A percentile compares a stretch with the other conserved stretches of the same genome.
These are phyloP conservation scores for Marmota flaviventris DNA, from an alignment of 2,113 vertebrate genomes.

Conservation along the genomic window DNA sequence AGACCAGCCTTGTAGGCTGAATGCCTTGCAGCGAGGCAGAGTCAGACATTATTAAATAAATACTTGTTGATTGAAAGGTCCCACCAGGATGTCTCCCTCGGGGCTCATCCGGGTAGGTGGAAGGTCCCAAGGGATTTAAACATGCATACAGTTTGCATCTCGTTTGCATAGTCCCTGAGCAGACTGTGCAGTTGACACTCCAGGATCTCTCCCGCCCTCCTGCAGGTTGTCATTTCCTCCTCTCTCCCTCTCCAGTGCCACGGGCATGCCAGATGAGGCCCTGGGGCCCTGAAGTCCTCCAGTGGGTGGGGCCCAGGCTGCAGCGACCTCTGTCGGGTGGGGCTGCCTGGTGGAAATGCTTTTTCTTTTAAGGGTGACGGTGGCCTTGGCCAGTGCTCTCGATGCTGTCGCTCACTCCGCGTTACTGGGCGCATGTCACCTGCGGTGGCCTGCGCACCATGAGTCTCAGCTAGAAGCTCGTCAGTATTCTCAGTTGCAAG, in stretches of 20 bases:
- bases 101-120: conserved; percentile 49
- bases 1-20: conserved; percentile 16
- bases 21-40: conserved; percentile 25
- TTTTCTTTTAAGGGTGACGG: neutral
- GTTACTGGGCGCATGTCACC: too few relatives aligned
- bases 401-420: neutral
- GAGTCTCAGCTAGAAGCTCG: neutral
- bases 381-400: neutral
- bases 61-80: conserved; percentile 67
- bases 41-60: conserved; percentile 65
- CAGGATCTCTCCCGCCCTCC: neutral
- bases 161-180: conserved; percentile 50
- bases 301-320: neutral
- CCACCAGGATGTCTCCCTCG: neutral
- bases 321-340: neutral
- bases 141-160: conserved; percentile 27
- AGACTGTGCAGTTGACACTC: neutral
- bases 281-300: neutral
- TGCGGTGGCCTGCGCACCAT: neutral
- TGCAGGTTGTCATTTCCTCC: neutral
- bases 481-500: neutral
- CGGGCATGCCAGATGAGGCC: neutral
- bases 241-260: neutral
- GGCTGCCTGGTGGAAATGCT: neutral
- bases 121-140: conserved; percentile 55